phyloP scores from a whole-genome alignment of 2,797 vertebrate species.

The Peromyscus aztecus region DNA sequence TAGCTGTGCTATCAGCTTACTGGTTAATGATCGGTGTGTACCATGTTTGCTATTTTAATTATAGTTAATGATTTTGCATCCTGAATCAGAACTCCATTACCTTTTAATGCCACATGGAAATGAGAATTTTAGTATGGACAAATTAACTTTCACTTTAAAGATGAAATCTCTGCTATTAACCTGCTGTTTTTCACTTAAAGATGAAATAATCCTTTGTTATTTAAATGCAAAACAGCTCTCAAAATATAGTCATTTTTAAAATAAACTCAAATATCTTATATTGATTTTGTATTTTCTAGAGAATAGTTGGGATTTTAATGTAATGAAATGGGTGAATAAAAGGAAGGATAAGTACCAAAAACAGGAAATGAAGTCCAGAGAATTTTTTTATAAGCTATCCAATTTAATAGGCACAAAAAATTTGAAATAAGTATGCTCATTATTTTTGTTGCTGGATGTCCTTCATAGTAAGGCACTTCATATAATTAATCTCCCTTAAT shows the following conservation, averaged over 20 bases:
- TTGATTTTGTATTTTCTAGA: constrained; percentile 7
- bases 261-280: not conserved
- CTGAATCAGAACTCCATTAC: constrained; percentile 36
- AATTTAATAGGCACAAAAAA: not conserved
- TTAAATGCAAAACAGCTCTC: not conserved
- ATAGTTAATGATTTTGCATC: constrained; percentile 52
- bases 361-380: not conserved
- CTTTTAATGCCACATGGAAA: constrained; percentile 73
- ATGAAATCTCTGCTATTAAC: constrained; percentile 39
- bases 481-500: not conserved
- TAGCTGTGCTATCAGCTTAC: constrained; percentile 10
- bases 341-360: not conserved
- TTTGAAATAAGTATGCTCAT: not conserved
- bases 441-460: not conserved
- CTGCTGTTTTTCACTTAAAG: constrained; percentile 42
- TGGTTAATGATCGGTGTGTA: constrained; percentile 63
- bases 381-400: not conserved
- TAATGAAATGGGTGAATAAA: not conserved
- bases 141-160: constrained; percentile 57
- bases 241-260: constrained; percentile 43
- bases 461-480: not conserved
- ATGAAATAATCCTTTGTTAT: constrained; percentile 15
- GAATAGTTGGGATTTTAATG: not conserved
- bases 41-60: constrained; percentile 56
- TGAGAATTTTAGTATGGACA: constrained; percentile 63